phyloP scores from a whole-genome alignment of 2,797 vertebrate species.

The Ctenochaetus hawaiiensis region DNA sequence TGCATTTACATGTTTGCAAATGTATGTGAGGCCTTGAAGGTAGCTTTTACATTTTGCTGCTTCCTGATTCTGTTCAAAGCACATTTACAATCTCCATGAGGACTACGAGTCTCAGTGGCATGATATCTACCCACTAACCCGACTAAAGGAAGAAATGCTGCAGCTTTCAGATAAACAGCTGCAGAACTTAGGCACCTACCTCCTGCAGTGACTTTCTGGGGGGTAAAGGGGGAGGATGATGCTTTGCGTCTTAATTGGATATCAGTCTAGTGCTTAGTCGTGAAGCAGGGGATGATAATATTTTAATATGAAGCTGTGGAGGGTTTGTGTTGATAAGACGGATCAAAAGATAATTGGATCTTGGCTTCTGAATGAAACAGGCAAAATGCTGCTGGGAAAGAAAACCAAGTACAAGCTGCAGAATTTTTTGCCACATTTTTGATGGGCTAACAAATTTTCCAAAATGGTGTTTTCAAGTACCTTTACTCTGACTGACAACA shows the following conservation, averaged over 20 bases:
- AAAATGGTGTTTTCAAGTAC: not conserved
- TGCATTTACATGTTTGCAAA: not conserved
- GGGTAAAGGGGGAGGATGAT: not conserved
- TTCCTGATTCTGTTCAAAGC: not conserved
- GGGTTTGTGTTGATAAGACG: conserved; percentile 5
- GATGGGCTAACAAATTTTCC: not conserved
- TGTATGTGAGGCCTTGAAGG: not conserved
- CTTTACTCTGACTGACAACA: not conserved
- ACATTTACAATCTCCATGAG: not conserved
- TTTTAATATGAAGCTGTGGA: conserved; percentile 22
- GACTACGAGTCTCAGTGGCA: not conserved
- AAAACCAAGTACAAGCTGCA: not conserved
- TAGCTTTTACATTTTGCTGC: not conserved
- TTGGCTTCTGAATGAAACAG: not conserved
- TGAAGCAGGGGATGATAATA: conserved; percentile 22
- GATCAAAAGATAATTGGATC: not conserved
- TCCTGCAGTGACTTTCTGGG: conserved; percentile 12
- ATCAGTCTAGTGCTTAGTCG: conserved; percentile 1
- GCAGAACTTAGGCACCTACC: not conserved
- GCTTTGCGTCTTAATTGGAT: conserved; percentile 33
- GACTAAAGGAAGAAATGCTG: not conserved
- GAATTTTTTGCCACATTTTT: not conserved
- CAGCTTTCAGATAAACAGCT: conserved; percentile 13
- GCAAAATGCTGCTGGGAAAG: not conserved
- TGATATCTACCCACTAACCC: not conserved